These are phyloP conservation scores for Holothuria glaberrima DNA, from an alignment of 35 echinoderm and acorn worm species.

Conservation along the genomic window DNA sequence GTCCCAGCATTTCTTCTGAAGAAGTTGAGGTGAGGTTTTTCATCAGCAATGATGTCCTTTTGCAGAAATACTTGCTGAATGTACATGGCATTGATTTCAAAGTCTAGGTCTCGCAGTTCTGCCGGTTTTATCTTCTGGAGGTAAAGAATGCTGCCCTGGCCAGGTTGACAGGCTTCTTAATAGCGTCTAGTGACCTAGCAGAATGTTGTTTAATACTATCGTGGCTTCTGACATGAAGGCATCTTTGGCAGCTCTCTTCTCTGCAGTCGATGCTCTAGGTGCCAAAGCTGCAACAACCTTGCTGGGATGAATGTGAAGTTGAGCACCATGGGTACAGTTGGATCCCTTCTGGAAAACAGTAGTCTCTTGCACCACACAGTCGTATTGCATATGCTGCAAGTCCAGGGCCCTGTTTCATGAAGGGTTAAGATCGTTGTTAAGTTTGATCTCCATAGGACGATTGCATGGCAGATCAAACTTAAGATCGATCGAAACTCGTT, in stretches of 20 bases:
- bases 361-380: constrained; percentile 28
- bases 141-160: constrained; percentile 20
- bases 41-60: constrained; percentile 41
- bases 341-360: constrained; percentile 40
- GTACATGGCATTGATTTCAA: constrained; percentile 19
- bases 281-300: not conserved
- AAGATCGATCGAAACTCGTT: too few species aligned
- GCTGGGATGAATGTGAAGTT: constrained; percentile 19
- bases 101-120: constrained; percentile 45
- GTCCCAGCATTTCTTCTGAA: constrained; percentile 37
- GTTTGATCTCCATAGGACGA: too few species aligned
- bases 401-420: too few species aligned
- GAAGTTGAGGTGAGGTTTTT: constrained; percentile 51
- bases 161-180: constrained; percentile 46
- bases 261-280: not conserved
- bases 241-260: not conserved
- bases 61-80: constrained; percentile 27
- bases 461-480: too few species aligned
- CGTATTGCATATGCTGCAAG: constrained; percentile 32
- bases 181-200: not conserved
- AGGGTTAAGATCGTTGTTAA: too few species aligned
- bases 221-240: constrained; percentile 49
- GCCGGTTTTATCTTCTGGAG: constrained; percentile 21
- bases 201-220: constrained; percentile 40
- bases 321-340: not conserved